Evolutionary conservation across 2,797 vertebrate species (phyloP), one percentile per base, ranked within the genome.

Genomic region (Anguilla obscura): DNA sequence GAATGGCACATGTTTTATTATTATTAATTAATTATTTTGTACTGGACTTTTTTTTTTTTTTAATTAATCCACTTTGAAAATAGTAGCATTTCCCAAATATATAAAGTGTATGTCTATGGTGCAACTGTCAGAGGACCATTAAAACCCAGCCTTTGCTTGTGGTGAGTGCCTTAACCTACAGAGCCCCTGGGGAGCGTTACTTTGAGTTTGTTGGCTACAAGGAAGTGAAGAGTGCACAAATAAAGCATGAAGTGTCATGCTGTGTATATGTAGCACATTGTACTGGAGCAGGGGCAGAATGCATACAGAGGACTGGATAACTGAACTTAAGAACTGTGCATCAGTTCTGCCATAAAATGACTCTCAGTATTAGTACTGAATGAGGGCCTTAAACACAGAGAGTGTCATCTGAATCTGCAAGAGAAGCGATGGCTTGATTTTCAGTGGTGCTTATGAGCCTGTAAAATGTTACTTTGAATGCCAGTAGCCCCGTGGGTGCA

Each of bases 361-460:
- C 27, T 50, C 79, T 48, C n/a, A 24, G 79, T n/a, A 10, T 14
- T 48, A n/a, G 21, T 45, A n/a, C 7, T 82, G 79, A 82, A 82
- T 50, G 5, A 48, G 45, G 79, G 79, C 40, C 40, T 48, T 40
- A 80, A 80, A 82, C 27, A n/a, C 21, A 50, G 40, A 79, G 79
- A 82, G 45, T 36, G 10, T 82, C 45, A n/a, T 82, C 1, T 48
- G 40, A 82, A 82, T 48, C 40, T 82, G 45, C 79, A 48, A 82
- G 79, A 48, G 45, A 82, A 50, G 27, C 27, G 50, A 50, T 82
- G 12, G 24, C 45, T 82, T 82, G 40, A 48, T 82, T 24, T 82
- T 82, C 79, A 82, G 36, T 50, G 79, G 79, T 82, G n/a, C 79
- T 82, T 82, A 18, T 82, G 79, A 82, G 40, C 18, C 14, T 14